phyloP scores from a whole-genome alignment of 2,888 invertebrate genomes.

The Leptopterna dolabrata region DNA sequence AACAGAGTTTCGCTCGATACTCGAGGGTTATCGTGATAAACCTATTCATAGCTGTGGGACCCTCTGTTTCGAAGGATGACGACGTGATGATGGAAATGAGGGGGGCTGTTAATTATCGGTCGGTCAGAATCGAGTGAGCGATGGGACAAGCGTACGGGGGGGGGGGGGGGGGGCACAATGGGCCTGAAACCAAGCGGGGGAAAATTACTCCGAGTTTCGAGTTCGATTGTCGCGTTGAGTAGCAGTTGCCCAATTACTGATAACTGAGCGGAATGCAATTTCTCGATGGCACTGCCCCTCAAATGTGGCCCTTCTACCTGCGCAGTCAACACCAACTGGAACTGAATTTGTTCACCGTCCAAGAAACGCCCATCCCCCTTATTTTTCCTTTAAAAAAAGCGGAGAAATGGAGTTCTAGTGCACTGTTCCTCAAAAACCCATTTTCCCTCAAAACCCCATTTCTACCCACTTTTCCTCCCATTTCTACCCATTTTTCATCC shows the following conservation, averaged over 20 bases:
- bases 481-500: too few species aligned
- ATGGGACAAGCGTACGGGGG: neutral
- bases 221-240: neutral
- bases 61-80: neutral
- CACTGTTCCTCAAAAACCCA: too few species aligned
- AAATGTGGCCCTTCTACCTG: neutral
- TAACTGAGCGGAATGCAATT: neutral
- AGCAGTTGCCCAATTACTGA: neutral
- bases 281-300: neutral
- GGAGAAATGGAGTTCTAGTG: too few species aligned
- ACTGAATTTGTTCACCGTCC: too few species aligned
- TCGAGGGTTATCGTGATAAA: neutral
- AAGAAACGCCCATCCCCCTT: too few species aligned
- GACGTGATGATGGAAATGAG: neutral
- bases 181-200: neutral
- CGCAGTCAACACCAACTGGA: too few species aligned
- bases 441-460: too few species aligned
- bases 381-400: too few species aligned
- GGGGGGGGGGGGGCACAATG: neutral
- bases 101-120: slow-evolving; percentile 10
- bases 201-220: neutral
- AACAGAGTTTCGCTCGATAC: neutral
- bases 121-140: neutral
- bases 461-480: too few species aligned
- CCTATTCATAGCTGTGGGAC: neutral